Base-by-base conservation (phyloP, 2,113 vertebrate species). In the Tenrec ecaudatus region DNA sequence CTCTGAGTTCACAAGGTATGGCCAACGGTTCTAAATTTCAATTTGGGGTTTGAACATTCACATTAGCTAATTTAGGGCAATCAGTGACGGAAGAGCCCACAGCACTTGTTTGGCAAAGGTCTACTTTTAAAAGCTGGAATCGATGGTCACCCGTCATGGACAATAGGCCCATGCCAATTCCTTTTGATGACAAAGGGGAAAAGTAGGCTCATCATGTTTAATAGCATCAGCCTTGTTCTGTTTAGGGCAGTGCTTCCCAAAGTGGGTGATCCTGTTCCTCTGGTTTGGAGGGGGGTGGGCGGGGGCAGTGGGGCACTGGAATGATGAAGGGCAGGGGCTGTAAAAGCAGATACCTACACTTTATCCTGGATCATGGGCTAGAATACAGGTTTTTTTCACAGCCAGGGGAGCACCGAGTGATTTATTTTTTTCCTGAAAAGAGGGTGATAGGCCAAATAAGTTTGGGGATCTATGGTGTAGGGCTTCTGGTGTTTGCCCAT, bases 21-120 rank as follows among this genome's bases (percentile, higher is more conserved):
- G 36, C 38, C 78, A 71, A 94, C 92, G 62, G 22, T 76, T 62
- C 79, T 85, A 75, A 73, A 83, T n/a, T 47, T 82, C 1, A 19
- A 68, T 58, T 87, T 79, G 86, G 19, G 33, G 82, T 81, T 92
- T 90, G 47, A 86, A 76, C 66, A 53, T 82, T 64, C 91, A 92
- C 1, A 16, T 27, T 92, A 47, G 62, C 27, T 73, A 85, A 82
- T 27, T 85, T 75, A 87, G 73, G 47, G 58, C 15, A 87, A 53
- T 86, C 91, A 43, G 14, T 53, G 73, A 88, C 22, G 89, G 64
- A 91, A 92, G 22, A 88, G 5, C 9, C 84, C 47, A 53, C 9
- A 31, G 22, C 7, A 29, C 80, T 43, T 73, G 29, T 40, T 25
- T 80, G 89, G 83, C 86, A 90, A 38, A 71, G 68, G 62, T 25